phyloP scores from a whole-genome alignment of 2,888 invertebrate genomes.

The Napeogenes sylphis region DNA sequence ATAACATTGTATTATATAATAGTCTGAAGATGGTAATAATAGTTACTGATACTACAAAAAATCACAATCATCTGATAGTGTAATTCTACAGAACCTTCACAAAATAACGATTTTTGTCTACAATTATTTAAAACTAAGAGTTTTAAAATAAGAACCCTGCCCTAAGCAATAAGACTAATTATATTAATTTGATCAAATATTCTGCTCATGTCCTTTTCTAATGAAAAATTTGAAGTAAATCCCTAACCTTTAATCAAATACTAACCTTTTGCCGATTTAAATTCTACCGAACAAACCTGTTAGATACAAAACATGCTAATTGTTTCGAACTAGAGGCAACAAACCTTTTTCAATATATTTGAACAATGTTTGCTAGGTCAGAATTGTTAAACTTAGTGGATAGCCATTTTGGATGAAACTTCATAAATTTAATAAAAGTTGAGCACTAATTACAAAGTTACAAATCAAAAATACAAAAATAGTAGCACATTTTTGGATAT shows the following conservation, averaged over 20 bases:
- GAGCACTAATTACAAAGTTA: background rate
- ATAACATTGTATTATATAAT: too few relatives aligned
- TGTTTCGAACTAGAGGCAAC: conserved; percentile 12
- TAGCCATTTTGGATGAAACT: background rate
- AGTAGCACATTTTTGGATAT: conserved; percentile 82
- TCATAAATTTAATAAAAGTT: background rate
- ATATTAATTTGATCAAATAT: too few relatives aligned
- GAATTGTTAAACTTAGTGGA: background rate
- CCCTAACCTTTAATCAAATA: conserved; percentile 7
- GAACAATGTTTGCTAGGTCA: background rate
- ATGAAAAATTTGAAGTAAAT: conserved; percentile 14
- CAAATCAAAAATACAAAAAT: too few relatives aligned
- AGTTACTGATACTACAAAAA: too few relatives aligned
- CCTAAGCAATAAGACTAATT: too few relatives aligned
- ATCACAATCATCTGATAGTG: too few relatives aligned
- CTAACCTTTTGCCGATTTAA: conserved; percentile 8
- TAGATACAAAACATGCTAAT: conserved; percentile 18
- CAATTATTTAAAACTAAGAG: too few relatives aligned
- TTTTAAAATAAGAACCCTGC: too few relatives aligned
- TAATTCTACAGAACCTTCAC: too few relatives aligned
- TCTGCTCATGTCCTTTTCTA: background rate
- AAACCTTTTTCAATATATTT: conserved; percentile 5
- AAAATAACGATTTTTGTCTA: too few relatives aligned
- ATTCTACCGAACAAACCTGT: conserved; percentile 18
- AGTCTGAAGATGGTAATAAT: too few relatives aligned